Evolutionary conservation across 1,140 invertebrate genomes (phyloP), one percentile per base, ranked within the genome.

Genomic region (Tachypleus tridentatus): DNA sequence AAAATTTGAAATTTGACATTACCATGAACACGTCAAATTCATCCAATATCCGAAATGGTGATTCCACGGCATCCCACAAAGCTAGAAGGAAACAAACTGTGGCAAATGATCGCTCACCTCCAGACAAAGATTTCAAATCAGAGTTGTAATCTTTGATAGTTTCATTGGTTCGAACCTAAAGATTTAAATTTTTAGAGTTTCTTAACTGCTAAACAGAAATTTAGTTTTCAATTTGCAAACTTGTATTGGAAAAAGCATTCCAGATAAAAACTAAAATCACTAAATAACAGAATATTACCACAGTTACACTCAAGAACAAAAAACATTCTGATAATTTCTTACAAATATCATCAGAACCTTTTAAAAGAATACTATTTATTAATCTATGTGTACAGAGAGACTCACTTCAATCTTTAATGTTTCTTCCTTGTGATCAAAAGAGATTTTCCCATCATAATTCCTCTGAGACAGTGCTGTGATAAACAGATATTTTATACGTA

Each of bases 11-110:
- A 10, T 10, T 10, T 10, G 29, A 57, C 62, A 72, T 71, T 72
- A 80, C 94, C 89, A 98, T 97, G 75, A 94, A 99, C 0, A 98
- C 94, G 76, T 98, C 96, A 77, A 98, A 98, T 80, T 99, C 96
- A 76, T 98, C 96, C 57, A 98, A 80, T 74, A 97, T 93, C 74
- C 92, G 88, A 76, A 98, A 97, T 0, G 96, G 96, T 65, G 91
- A 83, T 67, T 88, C 84, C 71, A 91, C 87, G 61, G 86, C 87
- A 57, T 91, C 86, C 96, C 96, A 98, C 9, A 99, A 79, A 4
- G 95, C 84, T 72, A 98, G 83, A 64, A 99, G 85, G 73, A 98
- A 93, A 11, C 91, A 89, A 6, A 98, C 87, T 0, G 93, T 98
- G 1, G 92, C 87, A 78, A 89, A 98, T 4, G 94, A 97, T 57